phyloP scores from a whole-genome alignment of 2,888 invertebrate species.

The Chelonus formosanus region DNA sequence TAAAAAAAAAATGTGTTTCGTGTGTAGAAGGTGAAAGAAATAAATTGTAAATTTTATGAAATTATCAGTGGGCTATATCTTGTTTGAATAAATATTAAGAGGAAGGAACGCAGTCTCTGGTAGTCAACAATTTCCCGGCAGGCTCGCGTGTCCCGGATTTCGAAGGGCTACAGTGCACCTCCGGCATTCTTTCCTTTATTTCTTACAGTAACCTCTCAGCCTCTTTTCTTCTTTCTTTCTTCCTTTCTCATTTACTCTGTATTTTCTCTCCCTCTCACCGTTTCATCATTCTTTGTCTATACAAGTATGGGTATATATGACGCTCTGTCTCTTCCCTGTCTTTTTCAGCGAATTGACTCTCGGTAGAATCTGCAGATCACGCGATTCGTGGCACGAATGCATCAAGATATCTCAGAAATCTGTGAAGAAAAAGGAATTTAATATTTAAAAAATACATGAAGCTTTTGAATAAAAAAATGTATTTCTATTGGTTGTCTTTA shows the following conservation, averaged over 20 bases:
- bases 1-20: too few species aligned
- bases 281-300: background rate
- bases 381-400: too few species aligned
- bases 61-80: slow-evolving; percentile 6
- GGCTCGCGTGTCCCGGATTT: slow-evolving; percentile 64
- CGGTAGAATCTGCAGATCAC: background rate
- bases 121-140: slow-evolving; percentile 59
- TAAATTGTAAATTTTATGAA: background rate
- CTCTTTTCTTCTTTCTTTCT: slow-evolving; percentile 9
- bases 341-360: slow-evolving; percentile 5
- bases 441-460: too few species aligned
- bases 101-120: slow-evolving; percentile 35
- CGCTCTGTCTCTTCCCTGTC: slow-evolving; percentile 1
- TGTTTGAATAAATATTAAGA: slow-evolving; percentile 46
- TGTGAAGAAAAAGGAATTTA: too few species aligned
- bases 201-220: slow-evolving; percentile 5
- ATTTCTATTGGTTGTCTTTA: too few species aligned
- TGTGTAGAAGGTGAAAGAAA: too few species aligned
- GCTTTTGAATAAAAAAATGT: too few species aligned
- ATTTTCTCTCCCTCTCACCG: slow-evolving; percentile 13
- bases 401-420: too few species aligned
- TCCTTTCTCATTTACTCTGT: background rate
- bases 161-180: slow-evolving; percentile 43
- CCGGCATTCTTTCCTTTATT: slow-evolving; percentile 37
- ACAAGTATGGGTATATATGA: background rate